A percentile compares a stretch with the other conserved stretches of the same genome.
phyloP scores from a whole-genome alignment of 2,797 vertebrate species.

The Aplochiton taeniatus region DNA sequence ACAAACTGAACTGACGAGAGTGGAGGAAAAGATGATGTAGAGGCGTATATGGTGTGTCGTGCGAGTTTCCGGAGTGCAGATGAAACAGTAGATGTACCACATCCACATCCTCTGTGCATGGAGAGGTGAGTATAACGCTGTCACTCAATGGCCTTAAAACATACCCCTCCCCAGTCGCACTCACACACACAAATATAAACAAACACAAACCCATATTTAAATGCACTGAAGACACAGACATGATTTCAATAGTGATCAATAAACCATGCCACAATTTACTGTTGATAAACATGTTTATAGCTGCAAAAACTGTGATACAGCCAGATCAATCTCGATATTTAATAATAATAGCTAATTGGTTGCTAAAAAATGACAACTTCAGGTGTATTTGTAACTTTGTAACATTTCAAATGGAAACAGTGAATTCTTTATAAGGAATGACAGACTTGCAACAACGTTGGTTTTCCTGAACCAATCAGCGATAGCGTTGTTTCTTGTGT shows the following conservation, averaged over 20 bases:
- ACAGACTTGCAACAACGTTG: background rate
- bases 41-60: constrained; percentile 11
- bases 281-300: too few relatives aligned
- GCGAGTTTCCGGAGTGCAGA: constrained; percentile 65
- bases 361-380: too few relatives aligned
- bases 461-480: constrained; percentile 35
- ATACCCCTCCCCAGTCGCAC: constrained; percentile 33
- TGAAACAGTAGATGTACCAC: constrained; percentile 66
- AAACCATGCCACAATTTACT: too few relatives aligned
- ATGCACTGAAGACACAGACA: constrained; percentile 12
- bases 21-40: constrained; percentile 20
- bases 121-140: constrained; percentile 9
- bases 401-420: background rate
- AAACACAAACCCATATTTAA: constrained; percentile 14
- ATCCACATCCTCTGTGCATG: constrained; percentile 54
- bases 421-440: too few relatives aligned
- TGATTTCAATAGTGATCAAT: background rate
- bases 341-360: too few relatives aligned
- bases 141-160: constrained; percentile 7
- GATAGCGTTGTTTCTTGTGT: rapidly evolving
- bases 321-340: too few relatives aligned
- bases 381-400: too few relatives aligned
- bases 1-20: constrained; percentile 14
- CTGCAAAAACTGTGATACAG: too few relatives aligned
- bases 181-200: constrained; percentile 4